phyloP scores from a whole-genome alignment of 2,113 vertebrate genomes.

The Mus spicilegus region DNA sequence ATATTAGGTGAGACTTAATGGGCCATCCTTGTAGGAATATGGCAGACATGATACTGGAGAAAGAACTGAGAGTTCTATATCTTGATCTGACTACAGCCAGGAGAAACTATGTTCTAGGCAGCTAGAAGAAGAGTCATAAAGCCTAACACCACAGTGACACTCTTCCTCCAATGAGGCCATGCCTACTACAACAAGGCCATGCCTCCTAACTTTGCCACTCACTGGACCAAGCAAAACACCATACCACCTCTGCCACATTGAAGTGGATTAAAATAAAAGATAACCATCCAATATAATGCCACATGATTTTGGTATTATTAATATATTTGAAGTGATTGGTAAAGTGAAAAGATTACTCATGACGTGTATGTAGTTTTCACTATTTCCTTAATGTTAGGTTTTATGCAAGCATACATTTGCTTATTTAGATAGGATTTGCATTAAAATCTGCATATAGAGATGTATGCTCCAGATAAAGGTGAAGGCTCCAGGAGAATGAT shows the following conservation, averaged over 20 bases:
- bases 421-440: background rate
- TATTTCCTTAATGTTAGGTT: background rate
- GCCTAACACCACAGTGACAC: too few relatives aligned
- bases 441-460: background rate
- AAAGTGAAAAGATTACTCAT: background rate
- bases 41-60: too few relatives aligned
- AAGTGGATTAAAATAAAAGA: background rate
- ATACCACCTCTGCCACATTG: background rate
- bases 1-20: too few relatives aligned
- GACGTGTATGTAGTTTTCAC: background rate
- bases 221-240: too few relatives aligned
- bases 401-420: background rate
- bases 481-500: background rate
- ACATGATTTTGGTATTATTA: background rate
- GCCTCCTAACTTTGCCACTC: too few relatives aligned
- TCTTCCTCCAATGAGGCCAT: too few relatives aligned
- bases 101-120: too few relatives aligned
- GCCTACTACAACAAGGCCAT: too few relatives aligned
- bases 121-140: too few relatives aligned
- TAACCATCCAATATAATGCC: background rate
- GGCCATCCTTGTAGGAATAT: too few relatives aligned
- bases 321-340: background rate
- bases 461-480: background rate
- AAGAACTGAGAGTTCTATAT: too few relatives aligned
- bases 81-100: too few relatives aligned